phyloP scores from a whole-genome alignment of 2,888 invertebrate genomes.

The Monopis laevigella region DNA sequence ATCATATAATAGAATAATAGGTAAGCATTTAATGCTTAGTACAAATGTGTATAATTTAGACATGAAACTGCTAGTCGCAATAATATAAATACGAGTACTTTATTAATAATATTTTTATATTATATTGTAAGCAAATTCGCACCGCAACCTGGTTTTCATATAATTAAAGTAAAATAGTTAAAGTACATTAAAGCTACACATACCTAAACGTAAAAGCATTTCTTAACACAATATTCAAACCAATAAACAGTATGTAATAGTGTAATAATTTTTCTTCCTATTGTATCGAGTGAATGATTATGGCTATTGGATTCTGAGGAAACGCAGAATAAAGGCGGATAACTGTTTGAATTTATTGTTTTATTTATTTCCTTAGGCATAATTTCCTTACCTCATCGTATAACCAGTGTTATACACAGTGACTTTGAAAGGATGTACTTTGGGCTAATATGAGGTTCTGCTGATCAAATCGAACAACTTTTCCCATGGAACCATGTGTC shows the following conservation, averaged over 20 bases:
- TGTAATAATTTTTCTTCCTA: conserved; percentile 61
- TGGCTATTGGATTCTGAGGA: conserved; percentile 63
- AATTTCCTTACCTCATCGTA: too few species aligned
- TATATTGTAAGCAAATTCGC: conserved; percentile 41
- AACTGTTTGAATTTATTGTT: conserved; percentile 60
- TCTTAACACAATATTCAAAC: conserved; percentile 64
- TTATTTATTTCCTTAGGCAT: conserved; percentile 28
- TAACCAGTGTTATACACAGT: too few species aligned
- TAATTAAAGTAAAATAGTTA: conserved; percentile 54
- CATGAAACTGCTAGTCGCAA: conserved; percentile 60
- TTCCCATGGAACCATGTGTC: too few species aligned
- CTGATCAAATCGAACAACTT: too few species aligned
- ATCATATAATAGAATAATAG: conserved; percentile 58
- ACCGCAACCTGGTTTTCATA: conserved; percentile 65
- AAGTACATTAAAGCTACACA: conserved; percentile 52
- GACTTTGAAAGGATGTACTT: too few species aligned
- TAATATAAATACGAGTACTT: conserved; percentile 23
- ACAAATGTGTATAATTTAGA: conserved; percentile 59
- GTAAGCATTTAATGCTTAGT: conserved; percentile 59
- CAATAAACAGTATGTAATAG: conserved; percentile 65
- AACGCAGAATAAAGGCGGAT: conserved; percentile 65
- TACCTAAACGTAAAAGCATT: conserved; percentile 47
- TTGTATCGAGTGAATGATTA: conserved; percentile 61
- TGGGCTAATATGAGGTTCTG: too few species aligned
- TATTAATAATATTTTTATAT: conserved; percentile 18